These are phyloP conservation scores for Rugalucina vietnamica DNA, from an alignment of 2,888 invertebrate genomes.

Conservation along the genomic window DNA sequence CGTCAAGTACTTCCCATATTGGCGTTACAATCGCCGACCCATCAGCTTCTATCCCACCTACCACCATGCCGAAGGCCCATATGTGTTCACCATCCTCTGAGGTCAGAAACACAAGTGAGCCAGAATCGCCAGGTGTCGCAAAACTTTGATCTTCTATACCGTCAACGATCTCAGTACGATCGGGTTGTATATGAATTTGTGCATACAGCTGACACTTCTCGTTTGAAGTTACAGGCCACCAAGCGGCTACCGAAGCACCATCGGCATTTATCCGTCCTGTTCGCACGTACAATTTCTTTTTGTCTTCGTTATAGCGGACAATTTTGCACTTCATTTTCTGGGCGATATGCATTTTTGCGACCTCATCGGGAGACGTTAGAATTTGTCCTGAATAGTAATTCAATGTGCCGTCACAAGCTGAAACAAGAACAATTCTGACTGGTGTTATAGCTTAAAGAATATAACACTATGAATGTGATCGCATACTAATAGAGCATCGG, in stretches of 20 bases:
- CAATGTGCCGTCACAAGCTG: no score
- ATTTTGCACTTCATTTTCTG: no score
- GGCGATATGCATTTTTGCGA: no score
- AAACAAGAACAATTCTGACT: no score
- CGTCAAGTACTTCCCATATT: not conserved
- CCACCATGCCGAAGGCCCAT: not conserved
- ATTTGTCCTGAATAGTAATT: no score
- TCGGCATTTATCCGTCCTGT: not conserved
- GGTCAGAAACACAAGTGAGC: not conserved
- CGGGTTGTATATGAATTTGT: not conserved
- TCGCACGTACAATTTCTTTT: not conserved
- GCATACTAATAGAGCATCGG: no score
- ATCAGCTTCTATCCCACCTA: not conserved
- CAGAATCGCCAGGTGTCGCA: not conserved
- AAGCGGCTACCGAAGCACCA: not conserved
- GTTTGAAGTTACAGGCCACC: not conserved
- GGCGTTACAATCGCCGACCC: not conserved
- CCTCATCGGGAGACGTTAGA: no score
- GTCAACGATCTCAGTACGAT: not conserved
- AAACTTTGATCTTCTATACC: not conserved
- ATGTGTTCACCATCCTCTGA: not conserved
- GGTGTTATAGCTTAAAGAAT: no score
- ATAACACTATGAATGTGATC: no score
- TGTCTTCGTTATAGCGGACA: not conserved
- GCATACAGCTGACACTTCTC: not conserved